Percentiles rank a stretch among this genome's conserved stretches.
Conservation (phyloP, 2,113 vertebrate genomes). For the Phalacrocorax brasilianus region DNA sequence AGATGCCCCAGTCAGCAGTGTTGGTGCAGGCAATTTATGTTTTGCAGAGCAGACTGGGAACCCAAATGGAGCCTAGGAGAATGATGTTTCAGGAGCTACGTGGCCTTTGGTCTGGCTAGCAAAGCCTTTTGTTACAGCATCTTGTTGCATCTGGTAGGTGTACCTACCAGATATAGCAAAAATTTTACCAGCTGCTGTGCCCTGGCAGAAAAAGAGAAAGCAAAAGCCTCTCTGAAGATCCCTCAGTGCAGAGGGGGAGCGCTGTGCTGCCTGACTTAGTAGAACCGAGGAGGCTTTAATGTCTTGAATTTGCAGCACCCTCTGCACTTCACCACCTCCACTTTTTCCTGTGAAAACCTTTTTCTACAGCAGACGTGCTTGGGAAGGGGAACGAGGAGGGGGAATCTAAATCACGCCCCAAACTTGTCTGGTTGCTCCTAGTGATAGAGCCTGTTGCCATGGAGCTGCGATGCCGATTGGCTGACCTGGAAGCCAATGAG, state of each 20-base stretch:
- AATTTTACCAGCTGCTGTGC: not conserved
- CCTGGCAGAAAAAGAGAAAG: not conserved
- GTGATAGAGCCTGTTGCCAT: conserved; percentile 91
- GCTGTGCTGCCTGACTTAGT: fast-evolving
- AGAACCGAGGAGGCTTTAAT: not conserved
- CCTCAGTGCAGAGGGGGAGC: not conserved
- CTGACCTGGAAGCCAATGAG: conserved; percentile 79
- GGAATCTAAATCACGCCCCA: conserved; percentile 12
- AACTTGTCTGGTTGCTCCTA: conserved; percentile 81
- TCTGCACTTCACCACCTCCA: not conserved
- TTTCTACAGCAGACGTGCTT: not conserved
- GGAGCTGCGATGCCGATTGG: conserved; percentile 87
- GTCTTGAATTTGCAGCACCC: not conserved
- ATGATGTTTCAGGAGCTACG: fast-evolving
- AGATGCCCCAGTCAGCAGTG: not conserved
- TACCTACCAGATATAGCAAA: not conserved
- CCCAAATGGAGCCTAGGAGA: not conserved
- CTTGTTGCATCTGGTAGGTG: not conserved
- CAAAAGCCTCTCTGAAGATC: not conserved
- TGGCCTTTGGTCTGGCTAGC: not conserved
- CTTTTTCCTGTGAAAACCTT: not conserved
- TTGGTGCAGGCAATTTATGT: not conserved
- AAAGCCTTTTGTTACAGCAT: not conserved
- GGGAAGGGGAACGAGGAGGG: not conserved
- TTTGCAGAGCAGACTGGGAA: not conserved